Evolutionary conservation across 1,140 invertebrate species (phyloP).

Genomic region (Dryas iulia): DNA sequence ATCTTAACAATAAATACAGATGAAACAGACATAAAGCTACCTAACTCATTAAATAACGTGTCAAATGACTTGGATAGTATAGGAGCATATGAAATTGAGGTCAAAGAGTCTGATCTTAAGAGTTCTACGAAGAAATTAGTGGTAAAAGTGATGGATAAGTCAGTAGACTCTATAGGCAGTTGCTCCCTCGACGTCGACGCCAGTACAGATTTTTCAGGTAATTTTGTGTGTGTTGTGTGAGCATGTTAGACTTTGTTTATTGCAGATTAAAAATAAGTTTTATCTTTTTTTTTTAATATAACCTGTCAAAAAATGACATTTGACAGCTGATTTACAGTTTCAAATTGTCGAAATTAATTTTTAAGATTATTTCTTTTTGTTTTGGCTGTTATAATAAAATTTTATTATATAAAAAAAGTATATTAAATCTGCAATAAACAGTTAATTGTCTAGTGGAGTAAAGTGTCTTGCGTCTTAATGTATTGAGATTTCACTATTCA

Average conservation of each 20-base stretch:
- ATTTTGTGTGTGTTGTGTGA: slow-evolving; percentile 27
- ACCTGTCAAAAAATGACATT: no score
- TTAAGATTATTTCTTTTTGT: no score
- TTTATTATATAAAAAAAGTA: background rate
- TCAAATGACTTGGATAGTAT: slow-evolving; percentile 66
- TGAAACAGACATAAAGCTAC: slow-evolving; percentile 68
- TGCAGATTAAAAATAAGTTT: background rate
- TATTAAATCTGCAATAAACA: background rate
- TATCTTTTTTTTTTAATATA: no score
- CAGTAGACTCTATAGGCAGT: slow-evolving; percentile 88
- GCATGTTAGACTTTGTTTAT: slow-evolving; percentile 33
- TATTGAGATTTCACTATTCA: background rate
- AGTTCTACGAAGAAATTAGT: slow-evolving; percentile 63
- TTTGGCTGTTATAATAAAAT: background rate
- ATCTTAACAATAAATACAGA: slow-evolving; percentile 67
- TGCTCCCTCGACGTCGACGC: slow-evolving; percentile 91
- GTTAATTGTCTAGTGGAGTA: background rate
- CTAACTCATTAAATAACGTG: slow-evolving; percentile 64
- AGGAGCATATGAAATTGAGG: slow-evolving; percentile 71
- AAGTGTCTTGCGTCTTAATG: background rate
- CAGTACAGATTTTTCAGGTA: slow-evolving; percentile 90
- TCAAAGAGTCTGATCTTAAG: slow-evolving; percentile 71
- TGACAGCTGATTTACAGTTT: no score
- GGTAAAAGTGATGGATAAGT: slow-evolving; percentile 83
- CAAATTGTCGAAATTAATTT: no score